These are phyloP conservation scores for Halocynthia roretzi DNA, from an alignment of 23 tunicate species.

Conservation along the genomic window DNA sequence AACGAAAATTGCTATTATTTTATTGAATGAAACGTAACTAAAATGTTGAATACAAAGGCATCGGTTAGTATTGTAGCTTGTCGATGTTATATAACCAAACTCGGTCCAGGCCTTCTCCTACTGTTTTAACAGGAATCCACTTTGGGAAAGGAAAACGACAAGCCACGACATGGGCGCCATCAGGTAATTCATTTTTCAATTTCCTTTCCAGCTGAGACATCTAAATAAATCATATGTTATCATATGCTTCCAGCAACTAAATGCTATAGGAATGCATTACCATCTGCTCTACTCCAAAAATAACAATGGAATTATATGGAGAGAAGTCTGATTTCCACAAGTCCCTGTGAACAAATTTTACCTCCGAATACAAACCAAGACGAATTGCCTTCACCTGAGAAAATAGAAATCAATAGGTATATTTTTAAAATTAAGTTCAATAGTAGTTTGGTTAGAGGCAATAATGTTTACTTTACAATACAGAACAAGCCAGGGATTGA, in stretches of 20 bases:
- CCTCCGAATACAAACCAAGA: conserved; percentile 24
- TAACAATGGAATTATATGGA: conserved; percentile 31
- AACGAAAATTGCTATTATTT: too few relatives aligned
- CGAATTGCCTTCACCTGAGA: conserved; percentile 27
- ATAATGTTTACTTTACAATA: conserved; percentile 52
- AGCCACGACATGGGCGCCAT: conserved; percentile 54
- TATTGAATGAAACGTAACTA: not conserved
- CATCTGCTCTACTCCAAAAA: conserved; percentile 37
- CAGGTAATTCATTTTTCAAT: conserved; percentile 39
- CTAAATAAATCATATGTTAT: not conserved
- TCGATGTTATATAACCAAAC: conserved; percentile 61
- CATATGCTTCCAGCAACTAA: not conserved
- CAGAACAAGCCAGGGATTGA: conserved; percentile 62
- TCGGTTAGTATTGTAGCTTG: not conserved
- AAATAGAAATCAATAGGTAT: not conserved
- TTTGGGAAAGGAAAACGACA: conserved; percentile 77
- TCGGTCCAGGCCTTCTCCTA: conserved; percentile 65
- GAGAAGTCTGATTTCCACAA: conserved; percentile 74
- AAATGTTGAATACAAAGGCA: not conserved
- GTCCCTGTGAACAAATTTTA: conserved; percentile 44
- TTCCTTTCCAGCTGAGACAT: conserved; percentile 67
- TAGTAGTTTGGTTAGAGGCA: not conserved
- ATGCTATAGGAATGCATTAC: not conserved
- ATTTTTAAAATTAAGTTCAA: not conserved
- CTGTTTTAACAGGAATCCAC: conserved; percentile 3